These are phyloP conservation scores for Leptodirus hochenwartii DNA, from an alignment of 2,888 invertebrate genomes.

Conservation along the genomic window DNA sequence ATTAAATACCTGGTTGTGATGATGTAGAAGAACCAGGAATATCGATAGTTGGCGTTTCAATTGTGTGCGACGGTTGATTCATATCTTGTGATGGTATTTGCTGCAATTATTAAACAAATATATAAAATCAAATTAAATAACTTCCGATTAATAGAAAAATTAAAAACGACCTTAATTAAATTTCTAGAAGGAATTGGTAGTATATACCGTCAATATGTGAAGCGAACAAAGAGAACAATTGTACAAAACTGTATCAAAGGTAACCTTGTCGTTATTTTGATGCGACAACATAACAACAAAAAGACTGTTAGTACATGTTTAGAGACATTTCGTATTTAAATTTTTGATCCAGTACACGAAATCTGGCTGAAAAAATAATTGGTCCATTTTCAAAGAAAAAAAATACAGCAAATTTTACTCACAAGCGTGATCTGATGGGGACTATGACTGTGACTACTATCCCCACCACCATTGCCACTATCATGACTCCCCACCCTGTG, in stretches of 20 bases:
- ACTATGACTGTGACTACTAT: too few relatives aligned
- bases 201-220: too few relatives aligned
- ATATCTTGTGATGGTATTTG: conserved; percentile 26
- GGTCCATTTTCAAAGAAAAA: too few relatives aligned
- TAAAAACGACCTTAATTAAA: background rate
- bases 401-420: conserved; percentile 12
- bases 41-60: conserved; percentile 20
- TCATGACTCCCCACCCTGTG: conserved; percentile 35
- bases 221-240: too few relatives aligned
- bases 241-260: too few relatives aligned
- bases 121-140: conserved; percentile 7
- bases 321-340: too few relatives aligned
- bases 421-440: conserved; percentile 25
- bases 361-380: too few relatives aligned
- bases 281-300: too few relatives aligned
- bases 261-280: conserved; percentile 1
- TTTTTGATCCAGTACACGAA: too few relatives aligned
- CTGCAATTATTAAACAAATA: conserved; percentile 17
- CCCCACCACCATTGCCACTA: conserved; percentile 29
- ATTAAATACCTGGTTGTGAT: too few relatives aligned
- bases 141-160: conserved; percentile 3
- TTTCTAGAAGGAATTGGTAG: too few relatives aligned
- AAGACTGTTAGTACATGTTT: too few relatives aligned
- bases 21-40: conserved; percentile 22
- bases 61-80: conserved; percentile 19